A percentile compares a stretch with the other conserved stretches of the same genome.
Conservation (phyloP, 1,140 invertebrate species). For the Bombus turneri region DNA sequence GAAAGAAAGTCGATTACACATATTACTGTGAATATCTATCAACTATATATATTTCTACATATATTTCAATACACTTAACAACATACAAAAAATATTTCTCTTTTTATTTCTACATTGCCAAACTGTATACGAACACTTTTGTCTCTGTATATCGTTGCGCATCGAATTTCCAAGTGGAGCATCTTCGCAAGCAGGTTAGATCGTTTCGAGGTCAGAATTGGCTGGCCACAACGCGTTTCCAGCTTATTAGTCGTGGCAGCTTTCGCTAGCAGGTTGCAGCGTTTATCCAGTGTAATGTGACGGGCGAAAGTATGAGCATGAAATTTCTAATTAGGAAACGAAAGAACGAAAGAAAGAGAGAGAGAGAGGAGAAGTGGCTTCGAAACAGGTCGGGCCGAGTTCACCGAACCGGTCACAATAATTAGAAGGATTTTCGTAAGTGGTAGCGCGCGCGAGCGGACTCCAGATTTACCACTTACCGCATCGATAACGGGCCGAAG, state of each 20-base stretch:
- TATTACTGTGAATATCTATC: too few species aligned
- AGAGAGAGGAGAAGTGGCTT: not conserved
- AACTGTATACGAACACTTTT: too few species aligned
- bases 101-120: too few species aligned
- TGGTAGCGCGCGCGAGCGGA: not conserved
- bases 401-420: conserved; percentile 13
- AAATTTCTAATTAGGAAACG: conserved; percentile 35
- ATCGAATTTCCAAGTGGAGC: not conserved
- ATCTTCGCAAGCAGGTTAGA: not conserved
- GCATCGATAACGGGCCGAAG: conserved; percentile 7
- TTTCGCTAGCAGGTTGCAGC: not conserved
- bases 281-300: not conserved
- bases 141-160: too few species aligned
- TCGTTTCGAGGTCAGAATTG: not conserved
- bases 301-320: not conserved
- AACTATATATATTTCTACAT: too few species aligned
- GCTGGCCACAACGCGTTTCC: not conserved
- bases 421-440: conserved; percentile 43
- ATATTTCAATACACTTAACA: too few species aligned
- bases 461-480: conserved; percentile 28
- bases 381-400: not conserved
- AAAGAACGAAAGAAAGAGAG: too few species aligned
- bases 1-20: too few species aligned
- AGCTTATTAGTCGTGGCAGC: not conserved
- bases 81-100: too few species aligned